phyloP scores from a whole-genome alignment of 2,113 vertebrate species.

The Corythaixoides concolor region DNA sequence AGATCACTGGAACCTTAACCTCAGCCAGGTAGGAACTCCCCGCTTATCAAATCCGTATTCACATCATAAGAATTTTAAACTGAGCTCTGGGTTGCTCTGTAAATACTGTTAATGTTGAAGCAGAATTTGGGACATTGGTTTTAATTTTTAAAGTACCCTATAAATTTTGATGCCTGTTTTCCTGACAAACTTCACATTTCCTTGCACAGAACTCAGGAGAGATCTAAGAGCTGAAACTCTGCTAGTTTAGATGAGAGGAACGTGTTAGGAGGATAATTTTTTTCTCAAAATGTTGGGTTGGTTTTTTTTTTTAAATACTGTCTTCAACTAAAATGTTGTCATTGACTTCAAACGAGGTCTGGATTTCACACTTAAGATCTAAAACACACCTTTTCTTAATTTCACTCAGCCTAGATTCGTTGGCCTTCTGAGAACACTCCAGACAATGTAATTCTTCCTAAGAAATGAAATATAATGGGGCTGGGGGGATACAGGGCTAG shows the following conservation, averaged over 20 bases:
- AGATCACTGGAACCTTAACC: background rate
- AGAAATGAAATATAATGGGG: background rate
- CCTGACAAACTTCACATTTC: background rate
- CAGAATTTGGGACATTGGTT: background rate
- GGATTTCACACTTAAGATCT: background rate
- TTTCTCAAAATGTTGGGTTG: background rate
- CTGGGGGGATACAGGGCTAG: background rate
- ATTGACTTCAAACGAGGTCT: background rate
- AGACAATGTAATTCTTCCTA: background rate
- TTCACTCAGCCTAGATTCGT: background rate
- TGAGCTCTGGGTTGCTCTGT: background rate
- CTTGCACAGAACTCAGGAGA: background rate
- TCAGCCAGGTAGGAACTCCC: background rate
- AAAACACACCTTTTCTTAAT: background rate
- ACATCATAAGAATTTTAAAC: background rate
- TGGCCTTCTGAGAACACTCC: background rate
- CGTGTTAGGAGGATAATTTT: background rate
- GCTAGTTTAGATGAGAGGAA: background rate
- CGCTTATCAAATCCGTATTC: background rate
- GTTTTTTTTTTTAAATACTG: background rate
- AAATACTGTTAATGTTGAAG: background rate
- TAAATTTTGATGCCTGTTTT: background rate
- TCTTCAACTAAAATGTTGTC: background rate
- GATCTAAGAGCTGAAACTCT: background rate
- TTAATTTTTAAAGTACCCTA: slow-evolving; percentile 33